Percentiles rank a stretch among this genome's conserved stretches.
These are phyloP conservation scores for Fragum sueziense DNA, from an alignment of 2,888 invertebrate genomes.

Conservation along the genomic window DNA sequence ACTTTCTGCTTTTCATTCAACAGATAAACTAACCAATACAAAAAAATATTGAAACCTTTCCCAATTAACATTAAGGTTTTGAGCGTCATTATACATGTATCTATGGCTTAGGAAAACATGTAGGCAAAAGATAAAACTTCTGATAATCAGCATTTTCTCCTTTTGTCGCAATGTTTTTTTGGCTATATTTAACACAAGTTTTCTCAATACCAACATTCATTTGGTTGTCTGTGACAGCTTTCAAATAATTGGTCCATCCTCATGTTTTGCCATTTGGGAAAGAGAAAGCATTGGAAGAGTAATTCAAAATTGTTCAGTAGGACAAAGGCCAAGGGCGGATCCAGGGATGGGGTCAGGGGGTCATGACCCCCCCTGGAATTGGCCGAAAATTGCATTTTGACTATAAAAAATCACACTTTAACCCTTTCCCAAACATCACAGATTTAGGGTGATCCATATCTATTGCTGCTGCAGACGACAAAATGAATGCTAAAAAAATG, in stretches of 20 bases:
- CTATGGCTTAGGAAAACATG: no score
- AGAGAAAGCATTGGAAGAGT: background rate
- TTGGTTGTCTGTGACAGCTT: background rate
- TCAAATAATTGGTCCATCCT: background rate
- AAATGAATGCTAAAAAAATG: no score
- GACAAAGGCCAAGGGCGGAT: background rate
- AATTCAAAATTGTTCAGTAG: no score
- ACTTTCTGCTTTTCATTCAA: no score
- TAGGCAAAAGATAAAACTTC: background rate
- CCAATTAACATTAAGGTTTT: no score
- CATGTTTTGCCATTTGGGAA: background rate
- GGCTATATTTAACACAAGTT: background rate
- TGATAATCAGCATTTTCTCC: background rate
- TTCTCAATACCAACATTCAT: background rate
- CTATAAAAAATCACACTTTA: background rate
- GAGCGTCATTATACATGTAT: no score
- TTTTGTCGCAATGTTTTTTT: slow-evolving; percentile 1
- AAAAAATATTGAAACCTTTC: no score
- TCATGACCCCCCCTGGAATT: background rate
- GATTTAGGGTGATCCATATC: no score
- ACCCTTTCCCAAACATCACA: background rate
- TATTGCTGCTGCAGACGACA: no score
- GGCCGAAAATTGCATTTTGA: no score
- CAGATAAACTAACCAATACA: no score
- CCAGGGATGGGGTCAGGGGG: background rate